Evolutionary conservation across 53 echinoderm and acorn worm species (phyloP), one percentile per base, ranked within the genome.

Genomic region (Pentamera pediparva): DNA sequence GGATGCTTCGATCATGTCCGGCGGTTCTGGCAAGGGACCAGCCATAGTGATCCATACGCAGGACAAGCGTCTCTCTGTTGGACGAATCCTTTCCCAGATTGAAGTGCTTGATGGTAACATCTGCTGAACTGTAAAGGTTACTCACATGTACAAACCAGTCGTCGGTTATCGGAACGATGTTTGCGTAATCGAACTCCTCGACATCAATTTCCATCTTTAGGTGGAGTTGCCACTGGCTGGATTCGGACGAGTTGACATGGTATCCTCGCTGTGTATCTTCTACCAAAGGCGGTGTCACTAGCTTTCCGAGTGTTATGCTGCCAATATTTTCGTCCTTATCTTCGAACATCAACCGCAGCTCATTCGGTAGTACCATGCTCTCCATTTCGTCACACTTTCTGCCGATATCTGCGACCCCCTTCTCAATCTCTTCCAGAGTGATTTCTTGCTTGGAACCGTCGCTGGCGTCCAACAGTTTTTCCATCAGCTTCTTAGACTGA

Each of bases 101-200:
- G 67, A 40, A 67, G 17, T 67, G 67, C 17, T 29, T 67, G 25
- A 67, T 43, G 37, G 26, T 25, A 15, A 67, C 25, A 5, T 5
- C 6, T 4, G 30, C 15, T 1, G 67, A 67, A 10, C 67, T 45
- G 17, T 67, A 11, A 12, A 40, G 40, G 39, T 41, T 67, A 30
- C 67, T 67, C 9, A 67, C 8, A 67, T 67, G 67, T 27, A 29
- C 67, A 25, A 67, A 30, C 67, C 67, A 67, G 67, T 67, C 67
- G 7, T 67, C 45, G 6, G 37, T 28, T 20, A 67, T 67, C 10
- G 38, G 30, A 10, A 67, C 45, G 3, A 67, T 67, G 30, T 67
- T 67, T 38, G 67, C 67, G 41, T 43, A 67, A 37, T 67, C 67
- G 4, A 67, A 4, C 11, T 40, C 43, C 24, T 18, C 15, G 0